Conservation (phyloP, 2,888 invertebrate species). For the Eupithecia exiguata region DNA sequence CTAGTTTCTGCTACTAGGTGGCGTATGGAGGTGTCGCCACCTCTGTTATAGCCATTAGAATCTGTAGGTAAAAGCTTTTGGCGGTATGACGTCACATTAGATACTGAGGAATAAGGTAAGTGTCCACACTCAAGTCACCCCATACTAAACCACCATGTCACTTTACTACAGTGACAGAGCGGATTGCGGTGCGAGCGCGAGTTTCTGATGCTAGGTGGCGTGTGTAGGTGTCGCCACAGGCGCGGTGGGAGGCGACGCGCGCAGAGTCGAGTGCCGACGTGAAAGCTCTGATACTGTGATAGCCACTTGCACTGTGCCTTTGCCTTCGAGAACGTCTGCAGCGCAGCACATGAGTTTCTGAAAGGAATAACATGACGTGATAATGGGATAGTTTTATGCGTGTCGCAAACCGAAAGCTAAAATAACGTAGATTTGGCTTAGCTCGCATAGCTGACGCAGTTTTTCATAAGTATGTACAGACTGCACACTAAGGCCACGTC, state of each 20-base stretch:
- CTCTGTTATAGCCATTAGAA: no score
- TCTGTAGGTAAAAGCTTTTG: no score
- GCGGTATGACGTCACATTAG: neutral
- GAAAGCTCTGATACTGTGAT: constrained; percentile 94
- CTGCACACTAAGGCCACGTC: neutral
- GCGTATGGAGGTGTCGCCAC: no score
- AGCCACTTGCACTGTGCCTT: constrained; percentile 93
- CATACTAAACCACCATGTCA: constrained; percentile 14
- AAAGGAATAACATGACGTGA: constrained; percentile 8
- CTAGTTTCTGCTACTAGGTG: no score
- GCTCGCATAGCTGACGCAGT: neutral
- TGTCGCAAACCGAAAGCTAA: neutral
- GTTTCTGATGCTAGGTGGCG: constrained; percentile 73
- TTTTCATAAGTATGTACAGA: neutral
- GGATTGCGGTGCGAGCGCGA: constrained; percentile 72
- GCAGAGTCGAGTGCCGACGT: constrained; percentile 77
- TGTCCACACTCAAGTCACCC: constrained; percentile 4
- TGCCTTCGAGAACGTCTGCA: constrained; percentile 95
- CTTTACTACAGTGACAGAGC: constrained; percentile 62
- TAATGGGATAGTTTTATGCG: neutral
- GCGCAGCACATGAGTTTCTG: constrained; percentile 96
- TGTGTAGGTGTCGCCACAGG: constrained; percentile 45
- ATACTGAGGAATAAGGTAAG: neutral
- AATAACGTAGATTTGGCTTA: neutral
- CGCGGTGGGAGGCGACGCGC: constrained; percentile 48